Conservation (phyloP, 1,140 invertebrate species). For the Halesus radiatus region DNA sequence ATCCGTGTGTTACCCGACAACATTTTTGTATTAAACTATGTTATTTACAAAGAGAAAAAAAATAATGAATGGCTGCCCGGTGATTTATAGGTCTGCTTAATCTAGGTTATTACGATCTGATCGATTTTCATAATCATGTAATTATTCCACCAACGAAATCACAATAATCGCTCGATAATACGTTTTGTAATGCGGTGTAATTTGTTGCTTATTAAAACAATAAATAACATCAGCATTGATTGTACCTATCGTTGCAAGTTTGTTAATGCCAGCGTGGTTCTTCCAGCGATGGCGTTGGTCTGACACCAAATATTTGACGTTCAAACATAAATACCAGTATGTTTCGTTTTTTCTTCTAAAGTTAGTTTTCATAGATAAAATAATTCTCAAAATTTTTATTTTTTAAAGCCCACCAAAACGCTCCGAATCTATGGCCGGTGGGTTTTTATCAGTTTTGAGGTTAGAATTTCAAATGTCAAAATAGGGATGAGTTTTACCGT, state of each 20-base stretch:
- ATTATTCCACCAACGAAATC: slow-evolving; percentile 41
- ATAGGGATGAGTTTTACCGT: too few species aligned
- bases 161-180: slow-evolving; percentile 45
- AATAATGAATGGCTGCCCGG: background rate
- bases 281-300: too few species aligned
- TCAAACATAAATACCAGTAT: too few species aligned
- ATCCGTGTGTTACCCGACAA: background rate
- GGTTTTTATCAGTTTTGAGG: too few species aligned
- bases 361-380: too few species aligned
- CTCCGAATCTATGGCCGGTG: too few species aligned
- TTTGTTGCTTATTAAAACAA: slow-evolving; percentile 48
- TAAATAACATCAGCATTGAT: slow-evolving; percentile 45
- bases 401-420: too few species aligned
- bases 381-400: too few species aligned
- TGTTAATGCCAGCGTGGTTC: slow-evolving; percentile 46
- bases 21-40: slow-evolving; percentile 25
- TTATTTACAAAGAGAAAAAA: slow-evolving; percentile 36
- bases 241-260: slow-evolving; percentile 49
- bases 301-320: too few species aligned
- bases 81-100: slow-evolving; percentile 35
- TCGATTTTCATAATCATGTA: slow-evolving; percentile 37
- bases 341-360: too few species aligned
- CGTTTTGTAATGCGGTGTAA: slow-evolving; percentile 46
- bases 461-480: too few species aligned
- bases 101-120: slow-evolving; percentile 24